Base-by-base conservation (phyloP, 92 coral and sea anemone species). In the Scolanthus callimorphus region DNA sequence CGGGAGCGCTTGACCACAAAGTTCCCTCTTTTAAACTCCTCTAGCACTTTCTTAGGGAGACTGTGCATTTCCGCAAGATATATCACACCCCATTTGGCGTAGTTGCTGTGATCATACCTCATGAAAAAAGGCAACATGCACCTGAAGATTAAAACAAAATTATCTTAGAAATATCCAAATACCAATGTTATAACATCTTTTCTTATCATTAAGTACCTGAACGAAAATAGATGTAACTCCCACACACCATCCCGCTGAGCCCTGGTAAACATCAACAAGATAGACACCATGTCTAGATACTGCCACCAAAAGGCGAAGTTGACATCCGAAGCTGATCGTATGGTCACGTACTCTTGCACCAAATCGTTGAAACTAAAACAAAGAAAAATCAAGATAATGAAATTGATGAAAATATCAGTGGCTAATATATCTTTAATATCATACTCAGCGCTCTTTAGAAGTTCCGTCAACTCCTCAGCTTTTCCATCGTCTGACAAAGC, bases 231-330 rank as follows among this genome's bases (percentile, higher is more conserved):
- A 65, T 80, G 56, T 62, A 73, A 31, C 3, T 74, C 57, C 88
- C 82, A 74, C 9, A 24, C 41, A 3, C 74, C 78, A 22, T 67
- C 62, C 21, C 88, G 34, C 41, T 74, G 88, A 12, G 88, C 78
- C 21, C 78, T 55, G 9, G 69, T 75, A 50, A 82, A 75, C 52
- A 62, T 31, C 20, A 82, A 65, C 31, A 81, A 69, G 29, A 31
- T 62, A 55, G 62, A 68, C 12, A 72, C 76, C 86, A 79, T 79
- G 17, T 72, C 74, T 76, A 79, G 63, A 29, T 70, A 78, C 25
- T 29, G 25, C 85, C 81, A 80, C 81, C 76, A 80, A 57, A 65
- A 80, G 39, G 17, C 53, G 70, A 80, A 80, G 49, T 73, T 73
- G 29, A 62, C 70, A 72, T 73, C 73, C 37, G 59, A 61, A 45